Base-by-base conservation (phyloP, 2,888 invertebrate genomes). In the Horisme vitalbata region DNA sequence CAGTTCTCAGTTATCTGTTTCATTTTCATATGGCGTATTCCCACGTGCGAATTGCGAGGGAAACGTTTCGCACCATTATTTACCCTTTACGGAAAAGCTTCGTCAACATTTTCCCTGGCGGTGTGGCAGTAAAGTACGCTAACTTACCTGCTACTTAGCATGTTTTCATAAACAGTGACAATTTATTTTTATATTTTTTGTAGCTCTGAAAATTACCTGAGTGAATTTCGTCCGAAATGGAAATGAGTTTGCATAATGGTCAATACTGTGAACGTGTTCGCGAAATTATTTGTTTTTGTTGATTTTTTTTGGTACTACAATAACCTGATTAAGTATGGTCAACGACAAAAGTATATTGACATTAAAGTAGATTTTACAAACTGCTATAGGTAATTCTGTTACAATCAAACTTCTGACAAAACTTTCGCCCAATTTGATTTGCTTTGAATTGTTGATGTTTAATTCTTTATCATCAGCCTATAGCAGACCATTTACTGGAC, bases 1-100 rank as follows among this genome's bases (percentile, higher is more conserved):
- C 24, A 13, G 24, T 39, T 24, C 10, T 28, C 4, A 30, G 15
- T 13, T 43, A 35, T 38, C 35, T 36, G 38, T 27, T 38, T 50
- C 44, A 44, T 49, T 38, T n/a, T 43, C 39, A 36, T 15, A 39
- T n/a, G 9, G 34, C 36, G 41, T 37, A 39, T 48, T 54, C 20
- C 43, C 51, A 58, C 52, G 47, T 50, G 48, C 51, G 49, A 51
- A 55, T 44, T 52, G 41, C 28, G 54, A 39, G 51, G 45, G 41
- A 47, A 57, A 44, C 52, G 55, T 52, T 59, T 48, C 30, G 34
- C 43, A 41, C 47, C 57, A 62, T 64, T 57, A 62, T 63, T 65
- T 56, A 62, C 48, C 53, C 55, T 57, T 58, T 57, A 63, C 52
- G 61, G 54, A 61, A 63, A 61, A 55, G 45, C 58, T 55, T 55